Evolutionary conservation across 2,113 vertebrate species (phyloP).

Genomic region (Strigops habroptila): DNA sequence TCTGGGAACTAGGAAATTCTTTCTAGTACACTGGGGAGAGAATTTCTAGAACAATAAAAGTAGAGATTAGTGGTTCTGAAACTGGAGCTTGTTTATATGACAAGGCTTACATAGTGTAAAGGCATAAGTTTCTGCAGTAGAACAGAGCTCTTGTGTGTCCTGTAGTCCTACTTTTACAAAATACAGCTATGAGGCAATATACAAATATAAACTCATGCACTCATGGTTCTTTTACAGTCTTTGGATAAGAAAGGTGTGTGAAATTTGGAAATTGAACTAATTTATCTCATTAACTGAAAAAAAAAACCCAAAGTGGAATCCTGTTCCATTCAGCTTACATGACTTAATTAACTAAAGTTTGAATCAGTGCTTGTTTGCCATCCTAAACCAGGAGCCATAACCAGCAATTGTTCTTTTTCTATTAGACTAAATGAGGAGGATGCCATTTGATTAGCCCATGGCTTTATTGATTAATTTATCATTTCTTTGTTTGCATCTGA

Average conservation of each 20-base stretch:
- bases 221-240: background rate
- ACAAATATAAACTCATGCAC: background rate
- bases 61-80: background rate
- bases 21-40: background rate
- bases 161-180: background rate
- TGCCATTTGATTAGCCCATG: constrained; percentile 6
- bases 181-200: background rate
- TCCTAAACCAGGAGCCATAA: constrained; percentile 11
- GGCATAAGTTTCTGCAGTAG: background rate
- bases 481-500: constrained; percentile 41
- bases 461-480: constrained; percentile 54
- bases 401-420: background rate
- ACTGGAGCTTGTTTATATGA: background rate
- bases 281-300: constrained; percentile 5
- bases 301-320: background rate
- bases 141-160: background rate
- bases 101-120: background rate
- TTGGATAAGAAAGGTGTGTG: background rate
- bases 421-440: background rate
- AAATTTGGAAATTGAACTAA: background rate
- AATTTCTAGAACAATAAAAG: background rate
- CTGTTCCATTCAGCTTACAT: background rate
- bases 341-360: constrained; percentile 2
- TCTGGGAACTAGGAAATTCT: background rate
- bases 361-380: constrained; percentile 9